Evolutionary conservation across 2,113 vertebrate species (phyloP).

Genomic region (Pluvianellus socialis): DNA sequence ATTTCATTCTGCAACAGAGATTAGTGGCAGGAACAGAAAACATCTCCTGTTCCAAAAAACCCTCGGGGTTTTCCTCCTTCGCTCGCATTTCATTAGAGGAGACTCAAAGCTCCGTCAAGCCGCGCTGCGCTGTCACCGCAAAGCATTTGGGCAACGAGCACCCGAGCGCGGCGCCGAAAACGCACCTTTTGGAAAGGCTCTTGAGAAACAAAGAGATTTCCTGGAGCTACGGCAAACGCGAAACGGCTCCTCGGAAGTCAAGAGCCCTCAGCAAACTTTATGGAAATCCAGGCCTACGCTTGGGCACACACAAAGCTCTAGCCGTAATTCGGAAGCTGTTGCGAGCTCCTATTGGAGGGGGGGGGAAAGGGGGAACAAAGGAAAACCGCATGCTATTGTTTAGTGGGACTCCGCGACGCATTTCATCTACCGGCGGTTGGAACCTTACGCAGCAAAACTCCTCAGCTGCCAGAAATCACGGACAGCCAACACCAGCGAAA

Average conservation of each 20-base stretch:
- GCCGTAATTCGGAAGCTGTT: neutral
- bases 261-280: slow-evolving; percentile 9
- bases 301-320: neutral
- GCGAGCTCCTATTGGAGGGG: neutral
- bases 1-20: slow-evolving; percentile 45
- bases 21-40: slow-evolving; percentile 61
- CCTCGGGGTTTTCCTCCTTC: slow-evolving; percentile 15
- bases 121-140: neutral
- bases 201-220: neutral
- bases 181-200: neutral
- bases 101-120: slow-evolving; percentile 10
- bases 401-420: neutral
- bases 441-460: neutral
- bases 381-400: slow-evolving; percentile 25
- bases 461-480: neutral
- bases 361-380: neutral
- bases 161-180: neutral
- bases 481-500: neutral
- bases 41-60: slow-evolving; percentile 60
- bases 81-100: neutral
- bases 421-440: neutral
- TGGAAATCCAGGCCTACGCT: neutral
- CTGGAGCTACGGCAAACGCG: neutral
- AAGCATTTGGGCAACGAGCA: neutral
- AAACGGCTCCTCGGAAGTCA: neutral